These are phyloP conservation scores for Stenichneumon culpator DNA, from an alignment of 2,888 invertebrate species.

Conservation along the genomic window DNA sequence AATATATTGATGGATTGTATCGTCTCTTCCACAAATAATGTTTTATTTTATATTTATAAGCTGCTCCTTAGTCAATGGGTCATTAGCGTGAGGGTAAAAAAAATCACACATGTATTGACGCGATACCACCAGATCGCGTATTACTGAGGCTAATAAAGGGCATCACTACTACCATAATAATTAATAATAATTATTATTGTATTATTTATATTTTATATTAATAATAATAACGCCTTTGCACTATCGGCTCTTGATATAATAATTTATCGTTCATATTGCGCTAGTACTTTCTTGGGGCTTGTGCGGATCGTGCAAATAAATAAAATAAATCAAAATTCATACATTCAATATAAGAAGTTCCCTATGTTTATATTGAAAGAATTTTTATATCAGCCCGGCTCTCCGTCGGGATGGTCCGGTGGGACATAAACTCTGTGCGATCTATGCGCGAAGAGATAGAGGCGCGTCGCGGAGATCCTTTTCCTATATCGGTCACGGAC, in stretches of 20 bases:
- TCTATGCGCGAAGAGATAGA: background rate
- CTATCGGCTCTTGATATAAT: too few relatives aligned
- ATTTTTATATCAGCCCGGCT: background rate
- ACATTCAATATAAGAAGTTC: background rate
- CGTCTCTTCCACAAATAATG: background rate
- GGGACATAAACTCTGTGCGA: conserved; percentile 9
- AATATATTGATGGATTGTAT: background rate
- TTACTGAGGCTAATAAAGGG: too few relatives aligned
- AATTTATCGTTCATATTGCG: too few relatives aligned
- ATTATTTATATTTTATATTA: too few relatives aligned
- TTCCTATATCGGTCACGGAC: conserved; percentile 34
- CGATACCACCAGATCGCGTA: background rate
- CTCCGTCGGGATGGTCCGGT: background rate
- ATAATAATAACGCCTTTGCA: too few relatives aligned
- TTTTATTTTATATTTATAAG: background rate
- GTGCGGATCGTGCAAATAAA: too few relatives aligned
- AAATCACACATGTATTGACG: background rate
- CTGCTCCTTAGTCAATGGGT: too few relatives aligned
- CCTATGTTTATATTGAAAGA: background rate
- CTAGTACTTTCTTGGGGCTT: too few relatives aligned
- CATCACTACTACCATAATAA: too few relatives aligned
- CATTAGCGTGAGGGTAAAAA: background rate
- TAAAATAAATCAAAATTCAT: background rate
- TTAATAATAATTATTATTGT: too few relatives aligned
- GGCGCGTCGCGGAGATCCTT: conserved; percentile 17